Base-by-base conservation (phyloP, 2,888 invertebrate genomes). In the Amphiduros pacificus region DNA sequence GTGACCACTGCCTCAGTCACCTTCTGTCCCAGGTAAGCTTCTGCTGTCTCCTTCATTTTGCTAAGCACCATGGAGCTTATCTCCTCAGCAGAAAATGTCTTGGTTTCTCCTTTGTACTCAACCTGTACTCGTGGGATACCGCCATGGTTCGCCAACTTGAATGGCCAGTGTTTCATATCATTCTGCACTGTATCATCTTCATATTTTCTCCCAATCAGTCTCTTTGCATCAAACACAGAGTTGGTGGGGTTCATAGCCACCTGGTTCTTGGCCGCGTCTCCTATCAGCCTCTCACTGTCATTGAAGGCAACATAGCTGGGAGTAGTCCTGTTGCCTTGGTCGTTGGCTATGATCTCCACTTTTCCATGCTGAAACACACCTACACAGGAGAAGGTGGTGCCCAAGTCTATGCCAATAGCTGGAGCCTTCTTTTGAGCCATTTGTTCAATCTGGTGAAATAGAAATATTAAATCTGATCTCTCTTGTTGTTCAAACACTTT, bases 1-100 rank as follows among this genome's bases (percentile, higher is more conserved):
- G 74, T 74, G 14, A 74, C 63, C 11, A 74, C 74, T 69, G 79
- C 80, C 59, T 80, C 75, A 4, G 70, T 74, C 0, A 81, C 74
- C 32, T 69, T 74, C 49, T 89, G 88, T 57, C 95, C 95, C 56
- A 84, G 76, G 68, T 79, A 84, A 3, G 82, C 80, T 63, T 84
- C 84, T 11, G 84, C 84, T 4, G 79, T 82, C 55, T 82, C 80
- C 87, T 91, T 93, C 94, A 94, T 94, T 81, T 94, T 94, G 24
- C 88, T 90, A 70, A 94, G 86, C 55, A 94, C 92, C 93, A 93
- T 93, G 49, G 93, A 92, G 79, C 90, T 91, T 69, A 94, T 89
- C 85, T 94, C 93, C 82, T 94, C 93, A 0, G 93, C 92, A 82
- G 90, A 90, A 86, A 93, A 93, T 29, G 87, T 87, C 82, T 94